Percentiles rank a stretch among this genome's conserved stretches.
Conservation (phyloP, 2,113 vertebrate species). For the Periophthalmus modestus region DNA sequence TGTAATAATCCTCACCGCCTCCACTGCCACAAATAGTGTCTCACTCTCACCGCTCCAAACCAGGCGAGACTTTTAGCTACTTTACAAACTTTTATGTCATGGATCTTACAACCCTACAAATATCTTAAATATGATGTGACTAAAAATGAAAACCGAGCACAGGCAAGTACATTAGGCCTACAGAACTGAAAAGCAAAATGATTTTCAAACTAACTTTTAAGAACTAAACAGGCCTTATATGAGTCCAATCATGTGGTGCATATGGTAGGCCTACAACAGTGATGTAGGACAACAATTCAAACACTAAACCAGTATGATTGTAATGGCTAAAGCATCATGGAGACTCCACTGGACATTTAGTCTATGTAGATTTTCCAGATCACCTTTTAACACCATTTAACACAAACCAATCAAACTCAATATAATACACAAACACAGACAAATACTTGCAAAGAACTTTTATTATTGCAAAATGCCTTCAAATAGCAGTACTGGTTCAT, state of each 20-base stretch:
- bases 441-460: conserved; percentile 54
- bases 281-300: neutral
- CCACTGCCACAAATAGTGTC: conserved; percentile 17
- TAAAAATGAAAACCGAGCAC: neutral
- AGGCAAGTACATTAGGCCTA: neutral
- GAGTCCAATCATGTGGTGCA: neutral
- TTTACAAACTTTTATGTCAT: neutral
- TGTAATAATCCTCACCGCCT: conserved; percentile 42
- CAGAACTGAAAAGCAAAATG: neutral
- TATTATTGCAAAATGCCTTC: conserved; percentile 69
- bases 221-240: neutral
- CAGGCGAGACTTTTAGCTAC: neutral
- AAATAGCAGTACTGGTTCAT: conserved; percentile 38
- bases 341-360: too few relatives aligned
- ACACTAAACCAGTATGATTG: neutral
- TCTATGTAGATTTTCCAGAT: neutral
- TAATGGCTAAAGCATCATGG: too few relatives aligned
- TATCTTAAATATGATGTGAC: neutral
- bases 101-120: neutral
- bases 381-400: neutral
- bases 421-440: neutral
- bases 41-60: conserved; percentile 11
- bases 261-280: too few relatives aligned
- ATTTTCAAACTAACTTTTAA: neutral
- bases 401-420: neutral